phyloP scores from a whole-genome alignment of 1,140 invertebrate species.

The Pseudomyrmex gracilis region DNA sequence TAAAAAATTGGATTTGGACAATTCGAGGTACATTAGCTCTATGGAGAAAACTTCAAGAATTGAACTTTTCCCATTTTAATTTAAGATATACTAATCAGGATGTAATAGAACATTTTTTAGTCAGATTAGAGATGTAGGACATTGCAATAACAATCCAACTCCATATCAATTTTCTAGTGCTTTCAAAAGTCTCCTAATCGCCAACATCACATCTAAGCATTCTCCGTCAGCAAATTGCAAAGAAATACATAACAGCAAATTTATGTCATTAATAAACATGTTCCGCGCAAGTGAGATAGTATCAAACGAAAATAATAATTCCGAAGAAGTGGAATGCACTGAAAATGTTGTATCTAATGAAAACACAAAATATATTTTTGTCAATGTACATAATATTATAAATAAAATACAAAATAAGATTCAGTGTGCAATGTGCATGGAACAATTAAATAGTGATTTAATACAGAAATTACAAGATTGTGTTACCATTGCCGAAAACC shows the following conservation, averaged over 20 bases:
- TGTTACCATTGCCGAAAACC: not conserved
- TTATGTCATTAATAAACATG: not conserved
- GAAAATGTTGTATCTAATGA: not conserved
- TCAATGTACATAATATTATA: too few relatives aligned
- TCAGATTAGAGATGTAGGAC: conserved; percentile 7
- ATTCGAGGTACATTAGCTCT: not conserved
- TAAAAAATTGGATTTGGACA: not conserved
- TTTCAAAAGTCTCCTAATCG: not conserved
- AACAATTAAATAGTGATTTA: not conserved
- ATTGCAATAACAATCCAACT: not conserved
- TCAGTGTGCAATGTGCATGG: too few relatives aligned
- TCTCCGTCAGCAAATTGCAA: not conserved
- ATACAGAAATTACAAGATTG: not conserved
- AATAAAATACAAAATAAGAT: too few relatives aligned
- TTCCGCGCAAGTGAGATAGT: not conserved
- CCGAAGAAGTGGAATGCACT: not conserved
- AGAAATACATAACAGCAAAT: not conserved
- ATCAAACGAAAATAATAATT: not conserved
- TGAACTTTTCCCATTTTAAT: not conserved
- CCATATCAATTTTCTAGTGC: not conserved
- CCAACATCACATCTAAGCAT: not conserved
- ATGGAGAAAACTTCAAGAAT: not conserved
- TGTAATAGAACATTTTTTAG: not conserved
- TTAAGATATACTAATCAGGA: conserved; percentile 2
- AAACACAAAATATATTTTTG: not conserved